Base-by-base conservation (phyloP, 2,888 invertebrate genomes). In the Cosmopolites sordidus region DNA sequence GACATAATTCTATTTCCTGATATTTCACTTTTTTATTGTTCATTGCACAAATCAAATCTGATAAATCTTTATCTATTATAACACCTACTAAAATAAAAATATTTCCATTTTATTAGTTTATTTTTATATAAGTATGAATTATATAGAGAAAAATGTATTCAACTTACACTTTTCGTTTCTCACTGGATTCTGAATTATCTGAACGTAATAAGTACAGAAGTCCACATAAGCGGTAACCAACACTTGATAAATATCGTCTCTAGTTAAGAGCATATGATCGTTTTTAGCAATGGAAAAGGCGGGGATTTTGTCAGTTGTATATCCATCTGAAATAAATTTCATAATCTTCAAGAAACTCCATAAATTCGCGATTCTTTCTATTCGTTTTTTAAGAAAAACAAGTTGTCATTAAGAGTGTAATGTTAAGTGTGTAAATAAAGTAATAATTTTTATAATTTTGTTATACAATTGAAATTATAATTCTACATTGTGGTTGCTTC, bases 281-380 rank as follows among this genome's bases (percentile, higher is more conserved):
- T 58, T 56, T 43, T 62, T 55, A 0, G 66, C 58, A 16, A 52
- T 56, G 47, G 27, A 52, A 49, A 58, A 62, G 8, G 60, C 58
- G 5, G 52, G 38, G 14, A 60, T 46, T 45, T 62, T 60, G 49
- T 69, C 69, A 0, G 66, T 67, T 5, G 69, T 69, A 47, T 64
- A 65, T 16, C 69, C 67, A 59, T 66, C 69, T 66, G 22, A 22
- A 22, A n/a, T n/a, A n/a, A n/a, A n/a, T n/a, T n/a, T n/a, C n/a
- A n/a, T n/a, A n/a, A n/a, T n/a, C n/a, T n/a, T n/a, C n/a, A n/a
- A n/a, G n/a, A n/a, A n/a, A n/a, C n/a, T n/a, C n/a, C n/a, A n/a
- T n/a, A n/a, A n/a, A n/a, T n/a, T n/a, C n/a, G n/a, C n/a, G n/a
- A n/a, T n/a, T n/a, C n/a, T n/a, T n/a, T n/a, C n/a, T n/a, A n/a